Conservation (phyloP, 2,113 vertebrate species). For the Xenopus laevis region DNA sequence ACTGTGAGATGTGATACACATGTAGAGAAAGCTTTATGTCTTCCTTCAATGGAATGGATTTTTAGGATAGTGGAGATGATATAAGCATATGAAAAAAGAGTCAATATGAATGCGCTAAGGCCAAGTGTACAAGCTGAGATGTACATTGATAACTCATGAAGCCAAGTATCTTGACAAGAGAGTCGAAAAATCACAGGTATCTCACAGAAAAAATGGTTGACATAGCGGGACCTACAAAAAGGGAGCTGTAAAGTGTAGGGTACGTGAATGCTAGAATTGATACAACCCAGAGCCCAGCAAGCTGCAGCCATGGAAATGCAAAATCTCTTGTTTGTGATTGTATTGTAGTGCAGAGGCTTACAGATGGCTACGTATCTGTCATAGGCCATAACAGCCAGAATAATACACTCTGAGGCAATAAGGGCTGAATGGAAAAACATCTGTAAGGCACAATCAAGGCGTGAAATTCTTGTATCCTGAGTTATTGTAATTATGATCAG, state of each 20-base stretch:
- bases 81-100: not conserved
- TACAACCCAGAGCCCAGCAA: not conserved
- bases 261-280: not conserved
- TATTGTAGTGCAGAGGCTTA: not conserved
- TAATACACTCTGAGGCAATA: not conserved
- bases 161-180: not conserved
- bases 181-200: not conserved
- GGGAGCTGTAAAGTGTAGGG: conserved; percentile 8
- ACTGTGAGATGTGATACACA: conserved; percentile 3
- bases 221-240: not conserved
- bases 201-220: conserved; percentile 5
- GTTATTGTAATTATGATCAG: not conserved
- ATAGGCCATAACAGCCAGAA: conserved; percentile 5
- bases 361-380: conserved; percentile 2
- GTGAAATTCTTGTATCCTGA: not conserved
- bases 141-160: not conserved
- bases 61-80: conserved; percentile 1
- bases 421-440: conserved; percentile 3
- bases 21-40: conserved; percentile 9
- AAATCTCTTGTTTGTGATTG: conserved; percentile 6
- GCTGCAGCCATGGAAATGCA: not conserved
- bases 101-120: not conserved
- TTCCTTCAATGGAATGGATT: not conserved
- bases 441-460: not conserved
- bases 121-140: not conserved